Base-by-base conservation (phyloP, 2,797 vertebrate genomes). In the Pseudochromis fuscus region DNA sequence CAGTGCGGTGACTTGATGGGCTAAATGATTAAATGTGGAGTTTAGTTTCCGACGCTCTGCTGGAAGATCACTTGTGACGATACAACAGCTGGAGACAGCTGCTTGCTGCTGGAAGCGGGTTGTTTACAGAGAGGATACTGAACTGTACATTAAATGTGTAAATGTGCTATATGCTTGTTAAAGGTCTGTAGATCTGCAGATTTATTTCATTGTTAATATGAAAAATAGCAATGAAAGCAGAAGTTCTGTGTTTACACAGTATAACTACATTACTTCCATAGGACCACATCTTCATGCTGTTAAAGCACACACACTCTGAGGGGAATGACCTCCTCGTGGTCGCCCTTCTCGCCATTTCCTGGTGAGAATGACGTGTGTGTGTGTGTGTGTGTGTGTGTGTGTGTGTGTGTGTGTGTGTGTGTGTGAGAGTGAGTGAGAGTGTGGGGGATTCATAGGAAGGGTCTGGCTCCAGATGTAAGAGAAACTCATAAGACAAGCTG, bases 401-500 rank as follows among this genome's bases (percentile, higher is more conserved):
- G 70, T 58, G 68, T 57, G 78, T 46, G 58, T 19, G 33, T 53
- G 38, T 25, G 38, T 18, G 67, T n/a, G 51, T 28, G 55, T 35
- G 40, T 40, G 45, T 19, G 68, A 50, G 53, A 21, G 70, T 58
- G 68, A 57, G 78, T 46, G 58, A 21, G 33, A 51, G 38, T 25
- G 38, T 18, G 67, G 19, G 67, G 69, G 62, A 45, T 18, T 4
- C 37, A 21, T 18, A 48, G 60, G 61, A 67, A 61, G 31, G 53
- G 66, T 67, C 69, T 63, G 56, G 49, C 56, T 83, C 81, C 85
- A 91, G 84, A 88, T 90, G 83, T 69, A 68, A 66, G 62, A 23
- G 48, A 46, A 61, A 78, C 72, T 79, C 76, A 63, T 74, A 78
- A 82, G 73, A 83, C 51, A 40, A 61, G 55, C 59, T 58, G 74